Base-by-base conservation (phyloP, 37 sponge, comb jelly and placozoan species). In the Geodia barretti region DNA sequence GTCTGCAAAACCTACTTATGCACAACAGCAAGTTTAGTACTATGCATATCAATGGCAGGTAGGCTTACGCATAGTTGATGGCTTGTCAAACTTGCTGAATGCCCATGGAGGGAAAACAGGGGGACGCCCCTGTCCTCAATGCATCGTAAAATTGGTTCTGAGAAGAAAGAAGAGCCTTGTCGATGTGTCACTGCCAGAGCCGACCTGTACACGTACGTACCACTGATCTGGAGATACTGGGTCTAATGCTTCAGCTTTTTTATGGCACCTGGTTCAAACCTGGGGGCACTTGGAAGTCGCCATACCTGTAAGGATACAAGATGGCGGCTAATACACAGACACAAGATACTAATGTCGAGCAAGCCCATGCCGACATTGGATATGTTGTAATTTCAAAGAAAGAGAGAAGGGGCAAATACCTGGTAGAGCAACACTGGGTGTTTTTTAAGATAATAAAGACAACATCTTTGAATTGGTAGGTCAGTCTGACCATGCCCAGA, bases 211-310 rank as follows among this genome's bases (percentile, higher is more conserved):
- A 47, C 14, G 14, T 14, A 47, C 32, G 67, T 38, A 89, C 90
- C 70, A 64, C 70, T 68, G 19, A 89, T 74, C 61, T 78, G 78
- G 58, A 77, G 84, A 39, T 24, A 37, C 54, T 32, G 76, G 84
- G 32, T 88, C 83, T 1, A 64, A 41, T 3, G 79, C 47, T 19
- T 70, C 2, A 3, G 38, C 41, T 2, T 88, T 82, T 82, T 39
- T 71, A 63, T 2, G 24, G 19, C 23, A 63, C 25, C 9, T 5
- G 34, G 31, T 26, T 83, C 33, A 91, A 73, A 1, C 84, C 87
- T 41, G 92, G 92, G 24, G 88, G 88, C 36, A 83, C 80, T 62
- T 92, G 92, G 58, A 75, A 92, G 54, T 92, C 92, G 70, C 73
- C 81, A 87, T 74, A 35, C 87, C 92, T 92, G 65, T 8, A 40